Percentiles rank a stretch among this genome's conserved stretches.
phyloP scores from a whole-genome alignment of 2,888 invertebrate species.

The Conomelus anceps region DNA sequence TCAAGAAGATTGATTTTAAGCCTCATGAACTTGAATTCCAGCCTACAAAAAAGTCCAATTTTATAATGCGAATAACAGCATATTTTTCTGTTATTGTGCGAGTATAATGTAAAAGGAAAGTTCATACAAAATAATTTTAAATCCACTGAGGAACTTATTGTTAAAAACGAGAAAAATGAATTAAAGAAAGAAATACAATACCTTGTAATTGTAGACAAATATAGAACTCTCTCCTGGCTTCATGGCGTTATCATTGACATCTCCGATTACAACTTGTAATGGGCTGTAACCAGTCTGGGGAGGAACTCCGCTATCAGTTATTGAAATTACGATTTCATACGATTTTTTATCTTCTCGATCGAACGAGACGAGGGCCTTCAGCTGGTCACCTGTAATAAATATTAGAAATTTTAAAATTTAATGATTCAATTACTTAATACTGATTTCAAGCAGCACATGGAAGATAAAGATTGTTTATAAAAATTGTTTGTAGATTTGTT shows the following conservation, averaged over 20 bases:
- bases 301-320: constrained; percentile 77
- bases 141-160: not conserved
- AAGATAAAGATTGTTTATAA: too few relatives aligned
- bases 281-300: constrained; percentile 70
- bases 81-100: too few relatives aligned
- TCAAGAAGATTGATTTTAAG: too few relatives aligned
- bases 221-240: constrained; percentile 79
- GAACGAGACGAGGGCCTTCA: constrained; percentile 68
- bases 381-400: constrained; percentile 47
- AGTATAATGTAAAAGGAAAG: too few relatives aligned
- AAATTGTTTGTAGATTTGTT: too few relatives aligned
- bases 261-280: constrained; percentile 85
- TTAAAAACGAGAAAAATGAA: not conserved
- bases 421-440: too few relatives aligned
- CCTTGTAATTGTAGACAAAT: constrained; percentile 91
- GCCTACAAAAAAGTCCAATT: too few relatives aligned
- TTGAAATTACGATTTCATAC: constrained; percentile 80
- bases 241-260: constrained; percentile 90
- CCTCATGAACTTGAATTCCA: too few relatives aligned
- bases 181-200: constrained; percentile 38
- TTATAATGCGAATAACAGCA: too few relatives aligned
- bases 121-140: too few relatives aligned
- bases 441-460: too few relatives aligned
- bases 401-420: not conserved
- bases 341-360: constrained; percentile 83